phyloP scores from a whole-genome alignment of 2,888 invertebrate genomes.

The Apoda limacodes region DNA sequence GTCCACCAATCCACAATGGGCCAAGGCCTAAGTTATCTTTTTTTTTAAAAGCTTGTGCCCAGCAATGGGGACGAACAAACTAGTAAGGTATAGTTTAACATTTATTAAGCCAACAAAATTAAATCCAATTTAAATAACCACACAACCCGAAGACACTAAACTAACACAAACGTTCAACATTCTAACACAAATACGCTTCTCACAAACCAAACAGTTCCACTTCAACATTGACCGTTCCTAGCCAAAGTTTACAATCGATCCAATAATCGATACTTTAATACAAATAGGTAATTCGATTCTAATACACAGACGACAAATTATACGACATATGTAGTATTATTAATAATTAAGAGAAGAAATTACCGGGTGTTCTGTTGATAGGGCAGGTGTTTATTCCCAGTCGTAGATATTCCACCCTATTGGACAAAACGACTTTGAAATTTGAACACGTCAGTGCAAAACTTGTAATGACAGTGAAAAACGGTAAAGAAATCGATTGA shows the following conservation, averaged over 20 bases:
- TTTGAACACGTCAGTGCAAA: conserved; percentile 46
- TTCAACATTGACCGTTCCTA: conserved; percentile 30
- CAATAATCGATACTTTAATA: conserved; percentile 22
- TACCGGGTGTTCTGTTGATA: conserved; percentile 27
- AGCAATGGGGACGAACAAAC: no score
- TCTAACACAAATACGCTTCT: no score
- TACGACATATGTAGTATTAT: no score
- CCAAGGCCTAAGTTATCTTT: no score
- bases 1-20: no score
- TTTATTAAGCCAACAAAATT: no score
- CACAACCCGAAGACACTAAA: conserved; percentile 2
- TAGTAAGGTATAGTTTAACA: no score
- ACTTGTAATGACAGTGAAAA: conserved; percentile 33
- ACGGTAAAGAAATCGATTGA: conserved; percentile 40
- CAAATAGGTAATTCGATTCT: conserved; percentile 10
- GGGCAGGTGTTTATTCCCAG: conserved; percentile 41
- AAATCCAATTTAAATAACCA: no score
- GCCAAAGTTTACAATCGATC: conserved; percentile 24
- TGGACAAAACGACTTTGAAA: conserved; percentile 37
- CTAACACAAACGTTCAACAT: conserved; percentile 9
- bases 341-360: conserved; percentile 47
- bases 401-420: conserved; percentile 22
- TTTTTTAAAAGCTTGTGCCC: no score
- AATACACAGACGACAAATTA: conserved; percentile 19
- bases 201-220: no score